Base-by-base conservation (phyloP, 2,113 vertebrate genomes). In the Semnornis frantzii region DNA sequence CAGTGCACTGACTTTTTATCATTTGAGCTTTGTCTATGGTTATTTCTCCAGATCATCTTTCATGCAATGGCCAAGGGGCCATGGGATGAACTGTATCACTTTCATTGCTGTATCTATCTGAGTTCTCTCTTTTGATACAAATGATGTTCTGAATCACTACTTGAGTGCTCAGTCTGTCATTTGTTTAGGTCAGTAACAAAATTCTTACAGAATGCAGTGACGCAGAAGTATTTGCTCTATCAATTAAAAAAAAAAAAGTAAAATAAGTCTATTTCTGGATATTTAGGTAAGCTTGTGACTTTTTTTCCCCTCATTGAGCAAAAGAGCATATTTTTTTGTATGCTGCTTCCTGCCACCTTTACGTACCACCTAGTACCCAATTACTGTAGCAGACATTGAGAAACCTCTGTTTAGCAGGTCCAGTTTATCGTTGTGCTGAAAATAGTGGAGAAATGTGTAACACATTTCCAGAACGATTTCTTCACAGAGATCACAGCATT, bases 401-500 rank as follows among this genome's bases (percentile, higher is more conserved):
- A 94, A 96, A 94, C 65, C 82, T 96, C 82, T 78, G 72, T 77
- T 89, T 93, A 93, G 82, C 87, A 93, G 91, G 37, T 94, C 94
- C 93, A 88, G 80, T 93, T 96, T 93, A 94, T 81, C 83, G 83
- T 90, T 93, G 81, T 93, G 65, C 93, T 96, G 95, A 96, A 97
- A 97, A 97, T 95, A 96, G 93, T 83, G 73, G 76, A 80, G 82
- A 92, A 95, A 91, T 78, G 63, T 91, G 82, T 88, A 95, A 86
- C 76, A 95, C 82, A 83, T 95, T 96, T 97, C 85, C 94, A 92
- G 87, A 94, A 87, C 73, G 87, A 78, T 96, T 94, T 94, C 72
- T 97, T 94, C 91, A 91, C 69, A 92, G 89, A 91, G 87, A 93
- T 97, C 94, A 96, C 70, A 94, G 72, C 89, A 94, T 88, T 64